Evolutionary conservation across 2,888 invertebrate genomes (phyloP).

Genomic region (Nomada ruficornis): DNA sequence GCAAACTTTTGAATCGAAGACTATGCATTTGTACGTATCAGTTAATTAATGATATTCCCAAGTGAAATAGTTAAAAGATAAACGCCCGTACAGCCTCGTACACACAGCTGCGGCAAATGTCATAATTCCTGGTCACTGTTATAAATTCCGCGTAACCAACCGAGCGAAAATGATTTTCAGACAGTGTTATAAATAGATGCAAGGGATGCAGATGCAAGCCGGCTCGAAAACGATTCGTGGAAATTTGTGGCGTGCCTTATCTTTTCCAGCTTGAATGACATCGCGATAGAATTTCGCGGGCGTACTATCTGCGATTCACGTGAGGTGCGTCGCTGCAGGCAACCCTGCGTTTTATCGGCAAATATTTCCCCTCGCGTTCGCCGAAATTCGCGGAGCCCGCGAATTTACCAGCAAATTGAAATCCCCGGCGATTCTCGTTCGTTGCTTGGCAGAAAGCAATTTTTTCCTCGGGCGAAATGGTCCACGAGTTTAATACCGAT

Average conservation of each 20-base stretch:
- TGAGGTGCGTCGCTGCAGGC: too few species aligned
- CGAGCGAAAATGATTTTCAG: slow-evolving; percentile 29
- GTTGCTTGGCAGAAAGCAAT: not conserved
- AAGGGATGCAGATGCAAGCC: slow-evolving; percentile 1
- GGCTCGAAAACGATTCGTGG: slow-evolving; percentile 12
- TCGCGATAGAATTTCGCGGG: not conserved
- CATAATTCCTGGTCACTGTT: not conserved
- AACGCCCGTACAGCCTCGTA: too few species aligned
- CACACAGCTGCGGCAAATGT: too few species aligned
- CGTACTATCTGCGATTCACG: too few species aligned
- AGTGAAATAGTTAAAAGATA: too few species aligned
- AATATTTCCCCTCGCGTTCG: too few species aligned
- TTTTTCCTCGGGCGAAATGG: not conserved
- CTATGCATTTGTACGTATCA: too few species aligned
- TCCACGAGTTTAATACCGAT: not conserved
- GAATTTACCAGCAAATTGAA: not conserved
- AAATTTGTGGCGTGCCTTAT: not conserved
- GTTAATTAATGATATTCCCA: too few species aligned
- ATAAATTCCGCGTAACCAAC: slow-evolving; percentile 4
- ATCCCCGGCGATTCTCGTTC: not conserved
- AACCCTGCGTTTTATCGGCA: too few species aligned
- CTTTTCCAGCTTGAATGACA: not conserved
- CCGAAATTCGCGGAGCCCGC: not conserved
- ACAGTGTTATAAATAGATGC: slow-evolving; percentile 39
- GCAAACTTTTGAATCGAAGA: too few species aligned